Evolutionary conservation across 2,888 invertebrate genomes (phyloP).

Genomic region (Xestia rhomboidea): DNA sequence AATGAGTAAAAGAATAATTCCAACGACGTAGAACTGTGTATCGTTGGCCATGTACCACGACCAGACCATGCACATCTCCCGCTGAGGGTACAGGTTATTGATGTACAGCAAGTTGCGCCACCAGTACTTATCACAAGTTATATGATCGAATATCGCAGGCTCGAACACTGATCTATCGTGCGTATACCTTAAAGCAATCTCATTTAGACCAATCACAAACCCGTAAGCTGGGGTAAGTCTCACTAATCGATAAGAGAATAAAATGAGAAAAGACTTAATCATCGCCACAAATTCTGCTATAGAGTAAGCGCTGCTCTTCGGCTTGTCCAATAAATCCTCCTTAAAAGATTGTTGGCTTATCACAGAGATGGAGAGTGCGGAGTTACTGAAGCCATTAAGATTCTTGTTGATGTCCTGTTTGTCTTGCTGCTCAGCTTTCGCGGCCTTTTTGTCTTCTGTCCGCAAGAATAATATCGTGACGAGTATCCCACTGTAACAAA

Average conservation of each 20-base stretch:
- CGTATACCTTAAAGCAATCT: slow-evolving; percentile 93
- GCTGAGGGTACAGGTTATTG: slow-evolving; percentile 94
- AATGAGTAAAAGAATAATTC: slow-evolving; percentile 92
- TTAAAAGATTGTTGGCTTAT: slow-evolving; percentile 87
- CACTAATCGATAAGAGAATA: slow-evolving; percentile 90
- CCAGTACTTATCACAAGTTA: slow-evolving; percentile 95
- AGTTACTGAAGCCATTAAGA: slow-evolving; percentile 86
- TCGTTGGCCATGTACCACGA: slow-evolving; percentile 96
- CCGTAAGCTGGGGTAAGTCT: slow-evolving; percentile 95
- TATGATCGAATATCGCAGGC: slow-evolving; percentile 92
- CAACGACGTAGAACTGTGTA: slow-evolving; percentile 94
- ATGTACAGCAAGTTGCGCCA: slow-evolving; percentile 96
- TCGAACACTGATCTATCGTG: slow-evolving; percentile 94
- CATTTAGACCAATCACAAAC: slow-evolving; percentile 94
- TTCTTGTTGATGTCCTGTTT: slow-evolving; percentile 85
- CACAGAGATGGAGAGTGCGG: slow-evolving; percentile 84
- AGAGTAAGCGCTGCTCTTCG: slow-evolving; percentile 80
- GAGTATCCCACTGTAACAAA: slow-evolving; percentile 92
- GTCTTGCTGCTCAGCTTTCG: slow-evolving; percentile 72
- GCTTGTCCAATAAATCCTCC: slow-evolving; percentile 84
- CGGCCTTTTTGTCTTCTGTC: slow-evolving; percentile 90
- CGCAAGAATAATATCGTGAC: slow-evolving; percentile 93
- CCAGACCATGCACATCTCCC: slow-evolving; percentile 95
- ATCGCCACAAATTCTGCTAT: slow-evolving; percentile 81
- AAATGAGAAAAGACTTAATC: slow-evolving; percentile 87